Evolutionary conservation across 2,888 invertebrate species (phyloP), one percentile per base, ranked within the genome.

Genomic region (Augiades crinisus): DNA sequence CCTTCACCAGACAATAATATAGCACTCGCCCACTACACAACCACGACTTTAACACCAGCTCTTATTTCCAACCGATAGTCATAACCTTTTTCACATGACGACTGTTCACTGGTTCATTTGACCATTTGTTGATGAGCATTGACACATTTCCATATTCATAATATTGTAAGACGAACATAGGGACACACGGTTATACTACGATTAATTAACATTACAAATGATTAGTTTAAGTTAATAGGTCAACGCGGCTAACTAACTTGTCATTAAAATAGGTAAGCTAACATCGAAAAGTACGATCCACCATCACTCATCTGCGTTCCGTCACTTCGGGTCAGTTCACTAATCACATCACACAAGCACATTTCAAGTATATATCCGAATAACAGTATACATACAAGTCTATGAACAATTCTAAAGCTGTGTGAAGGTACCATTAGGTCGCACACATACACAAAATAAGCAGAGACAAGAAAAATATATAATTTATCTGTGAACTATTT

Each of bases 81-180:
- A 83, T 84, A 81, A 78, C 79, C 75, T 77, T 80, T 68, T 75
- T 80, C 81, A 83, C 86, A 86, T 85, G 78, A 82, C 81, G 77
- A 79, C 76, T 78, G 74, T 73, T 78, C 81, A 85, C 78, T 79
- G 72, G 72, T 81, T 81, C 82, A 81, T 78, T 72, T 80, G 75
- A 74, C 64, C 68, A 83, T 82, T 86, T 87, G 88, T 88, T 87
- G 86, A 82, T 83, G 80, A 78, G 67, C 74, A 72, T 75, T 85
- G 87, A 88, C 87, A 88, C 87, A 79, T 80, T 81, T 76, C 73
- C 75, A 73, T 78, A 77, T 67, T 72, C 61, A 69, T 67, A 67
- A 72, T 70, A 72, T 68, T 70, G 70, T 71, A 68, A 66, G 60
- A 63, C 60, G 67, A 64, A 70, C 74, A 73, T 79, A 70, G 47